These are phyloP conservation scores for Cranoglanis bouderius DNA, from an alignment of 2,113 vertebrate genomes.

Conservation along the genomic window DNA sequence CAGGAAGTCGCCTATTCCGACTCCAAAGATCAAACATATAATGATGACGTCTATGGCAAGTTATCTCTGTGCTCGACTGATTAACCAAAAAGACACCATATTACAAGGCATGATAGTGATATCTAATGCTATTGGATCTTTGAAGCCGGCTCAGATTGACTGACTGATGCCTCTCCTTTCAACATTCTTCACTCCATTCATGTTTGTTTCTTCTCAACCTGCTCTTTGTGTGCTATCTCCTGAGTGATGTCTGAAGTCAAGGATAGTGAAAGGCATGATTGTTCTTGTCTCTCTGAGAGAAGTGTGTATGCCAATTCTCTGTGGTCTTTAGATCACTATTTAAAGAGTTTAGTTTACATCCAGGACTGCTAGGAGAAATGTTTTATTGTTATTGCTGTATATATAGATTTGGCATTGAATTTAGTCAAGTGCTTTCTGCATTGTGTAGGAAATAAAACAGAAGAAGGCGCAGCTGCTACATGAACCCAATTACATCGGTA, in stretches of 20 bases:
- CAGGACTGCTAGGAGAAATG: not conserved
- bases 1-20: conserved; percentile 13
- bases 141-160: not conserved
- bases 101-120: not conserved
- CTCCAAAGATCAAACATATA: conserved; percentile 37
- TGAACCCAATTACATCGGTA: conserved; percentile 33
- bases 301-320: not conserved
- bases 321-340: not conserved
- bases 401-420: not conserved
- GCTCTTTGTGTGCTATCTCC: conserved; percentile 58
- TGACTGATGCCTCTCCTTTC: not conserved
- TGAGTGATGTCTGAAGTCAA: conserved; percentile 49
- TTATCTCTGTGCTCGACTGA: not conserved
- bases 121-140: not conserved
- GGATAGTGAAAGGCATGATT: conserved; percentile 64
- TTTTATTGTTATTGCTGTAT: not conserved
- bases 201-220: conserved; percentile 45
- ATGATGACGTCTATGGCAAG: not conserved
- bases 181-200: conserved; percentile 39
- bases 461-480: conserved; percentile 13
- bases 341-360: conserved; percentile 14
- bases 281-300: conserved; percentile 63
- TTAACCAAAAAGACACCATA: not conserved
- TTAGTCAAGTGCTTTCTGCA: not conserved
- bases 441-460: conserved; percentile 8